Evolutionary conservation across 2,113 vertebrate species (phyloP), one percentile per base, ranked within the genome.

Genomic region (Corythoichthys intestinalis): DNA sequence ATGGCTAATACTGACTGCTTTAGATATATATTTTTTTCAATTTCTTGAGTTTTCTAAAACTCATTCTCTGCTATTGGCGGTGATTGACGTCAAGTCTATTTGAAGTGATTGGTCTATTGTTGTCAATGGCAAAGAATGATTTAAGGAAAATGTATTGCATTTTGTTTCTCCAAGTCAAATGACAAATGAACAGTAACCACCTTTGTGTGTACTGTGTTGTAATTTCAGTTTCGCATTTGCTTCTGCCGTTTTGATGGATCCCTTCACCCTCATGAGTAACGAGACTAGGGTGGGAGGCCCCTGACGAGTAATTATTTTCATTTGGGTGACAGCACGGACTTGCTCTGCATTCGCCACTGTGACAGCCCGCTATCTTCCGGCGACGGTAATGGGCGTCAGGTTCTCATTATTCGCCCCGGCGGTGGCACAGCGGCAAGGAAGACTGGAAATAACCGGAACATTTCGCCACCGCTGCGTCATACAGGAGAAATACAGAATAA

Each of bases 291-390:
- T 90, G 81, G 90, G 77, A 77, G 76, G 89, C 74, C 83, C 88
- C 80, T 85, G 67, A 80, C 91, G 85, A 87, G 86, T 88, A 90
- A 93, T 91, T 92, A 91, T 91, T 93, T 90, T 90, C 86, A 88
- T 90, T 90, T 90, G 80, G 85, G 68, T 72, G 79, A 76, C 84
- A 67, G 86, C 72, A 74, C 81, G 81, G 85, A 77, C 69, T 69
- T 81, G 82, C 82, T 86, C 75, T 76, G 82, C 83, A 90, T 88
- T 87, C 84, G 75, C 89, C 46, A 74, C 69, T 52, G 67, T 87
- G 90, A 89, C 87, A 89, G 83, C 83, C 82, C 77, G 74, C 79
- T 83, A 81, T 89, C 85, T 83, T 72, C 78, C 82, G 69, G 67
- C 66, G 49, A 72, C 28, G 37, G 73, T 90, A 92, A 91, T 85